Evolutionary conservation across 2,113 vertebrate genomes (phyloP), one percentile per base, ranked within the genome.

Genomic region (Oncorhynchus kisutch): DNA sequence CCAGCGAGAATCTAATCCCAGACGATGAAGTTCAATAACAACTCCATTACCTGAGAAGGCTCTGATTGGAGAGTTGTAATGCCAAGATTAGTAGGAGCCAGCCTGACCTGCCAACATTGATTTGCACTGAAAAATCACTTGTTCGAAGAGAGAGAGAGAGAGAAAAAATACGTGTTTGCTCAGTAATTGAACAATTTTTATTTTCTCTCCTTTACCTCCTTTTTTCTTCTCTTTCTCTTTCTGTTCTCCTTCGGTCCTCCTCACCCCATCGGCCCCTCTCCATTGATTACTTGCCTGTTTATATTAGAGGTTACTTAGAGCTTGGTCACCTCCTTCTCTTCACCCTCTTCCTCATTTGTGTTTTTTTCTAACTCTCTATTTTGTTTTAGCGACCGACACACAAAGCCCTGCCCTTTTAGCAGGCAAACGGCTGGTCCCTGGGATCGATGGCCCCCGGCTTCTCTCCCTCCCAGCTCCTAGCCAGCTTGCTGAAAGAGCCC

Each of bases 21-120:
- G 95, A 96, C 96, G 96, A 97, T 97, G 96, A 97, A 97, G 96
- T 96, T 97, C 96, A 97, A 97, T 97, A 97, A 97, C 96, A 96
- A 97, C 96, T 97, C 95, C 95, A 97, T 97, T 97, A 97, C 95
- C 96, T 96, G 95, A 90, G 94, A 93, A 54, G 92, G 94, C 93
- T 95, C 95, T 96, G 96, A 97, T 97, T 97, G 96, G 96, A 95
- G 95, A 95, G 91, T 94, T 95, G 94, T 97, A 97, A 97, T 97
- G 96, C 95, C 93, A 94, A 97, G 96, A 97, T 97, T 97, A 97
- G 96, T 95, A 95, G 95, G 95, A 95, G 95, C 92, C 96, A 95
- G 95, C 93, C 96, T 95, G 95, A 95, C 95, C 96, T 97, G 96
- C 96, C 96, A 97, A 95, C 96, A 97, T 96, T 96, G 96, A 97